Evolutionary conservation across 2,888 invertebrate species (phyloP), one percentile per base, ranked within the genome.

Genomic region (Clepsis dumicolana): DNA sequence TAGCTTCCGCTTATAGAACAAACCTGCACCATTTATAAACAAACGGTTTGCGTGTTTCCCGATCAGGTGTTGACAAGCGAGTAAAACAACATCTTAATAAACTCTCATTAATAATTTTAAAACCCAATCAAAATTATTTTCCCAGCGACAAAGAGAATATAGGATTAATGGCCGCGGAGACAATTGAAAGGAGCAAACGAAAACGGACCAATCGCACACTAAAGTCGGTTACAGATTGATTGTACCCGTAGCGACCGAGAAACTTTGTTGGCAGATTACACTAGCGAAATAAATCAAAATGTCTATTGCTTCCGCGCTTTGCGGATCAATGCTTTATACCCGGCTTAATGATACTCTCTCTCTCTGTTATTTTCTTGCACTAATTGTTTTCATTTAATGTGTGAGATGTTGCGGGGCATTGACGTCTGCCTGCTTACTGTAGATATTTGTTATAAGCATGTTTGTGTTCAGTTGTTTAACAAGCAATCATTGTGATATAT

Each of bases 251-350:
- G 56, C 50, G 69, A 74, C 66, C 69, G 69, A 70, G 75, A 74
- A 75, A 79, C 77, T 79, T 77, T 74, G 72, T 73, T 77, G 79
- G 80, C 80, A 78, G 79, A 81, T 80, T 78, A 80, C 77, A 76
- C 71, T 65, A 69, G 72, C 63, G 72, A 77, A 76, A 81, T 80
- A 81, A 81, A 82, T 82, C 81, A 83, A 79, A 78, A 77, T 73
- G 77, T 76, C 77, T 77, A 68, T 74, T 73, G 72, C 73, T 73
- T 70, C 59, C 48, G 52, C 56, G 59, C 52, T 61, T 62, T 32
- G 35, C 24, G 35, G 53, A 69, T 64, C 52, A 48, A 59, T 54
- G 48, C 48, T 54, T 29, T 56, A 35, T 38, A 63, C 32, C 44
- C 29, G n/a, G 50, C 53, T 63, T 54, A 63, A 53, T 53, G 25